Evolutionary conservation across 2,797 vertebrate species (phyloP).

Genomic region (Sebastolobus alascanus): DNA sequence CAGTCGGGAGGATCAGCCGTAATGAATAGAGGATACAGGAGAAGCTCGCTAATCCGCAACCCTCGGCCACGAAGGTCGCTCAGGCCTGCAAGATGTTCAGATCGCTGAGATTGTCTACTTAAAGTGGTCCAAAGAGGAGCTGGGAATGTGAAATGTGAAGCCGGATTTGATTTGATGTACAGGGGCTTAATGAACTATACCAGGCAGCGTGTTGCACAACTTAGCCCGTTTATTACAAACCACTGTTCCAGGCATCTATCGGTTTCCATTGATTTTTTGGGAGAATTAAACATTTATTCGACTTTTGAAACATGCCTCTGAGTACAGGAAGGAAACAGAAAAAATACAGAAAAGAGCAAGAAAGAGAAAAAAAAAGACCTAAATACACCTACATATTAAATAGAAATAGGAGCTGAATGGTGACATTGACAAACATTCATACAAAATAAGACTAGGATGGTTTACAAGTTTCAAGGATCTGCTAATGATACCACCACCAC

Average conservation of each 20-base stretch:
- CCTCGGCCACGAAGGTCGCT: constrained; percentile 31
- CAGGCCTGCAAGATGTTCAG: constrained; percentile 45
- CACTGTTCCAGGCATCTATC: background rate
- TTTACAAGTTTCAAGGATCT: background rate
- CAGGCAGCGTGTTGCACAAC: background rate
- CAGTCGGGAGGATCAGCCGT: constrained; percentile 62
- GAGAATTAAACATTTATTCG: background rate
- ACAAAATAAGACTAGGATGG: background rate
- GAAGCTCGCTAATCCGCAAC: constrained; percentile 70
- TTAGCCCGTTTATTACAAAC: background rate
- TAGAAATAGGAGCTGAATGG: background rate
- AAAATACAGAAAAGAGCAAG: background rate
- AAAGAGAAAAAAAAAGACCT: too few species aligned
- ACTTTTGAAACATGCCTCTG: background rate
- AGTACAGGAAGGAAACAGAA: background rate
- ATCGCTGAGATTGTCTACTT: constrained; percentile 52
- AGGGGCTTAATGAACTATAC: background rate
- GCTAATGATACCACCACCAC: background rate
- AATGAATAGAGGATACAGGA: constrained; percentile 76
- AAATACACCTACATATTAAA: background rate
- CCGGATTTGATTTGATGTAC: background rate
- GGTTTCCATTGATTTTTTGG: background rate
- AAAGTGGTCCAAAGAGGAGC: constrained; percentile 29
- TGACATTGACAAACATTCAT: background rate
- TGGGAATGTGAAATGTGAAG: constrained; percentile 25